Evolutionary conservation across 2,888 invertebrate species (phyloP).

Genomic region (Dasypogon diadema): DNA sequence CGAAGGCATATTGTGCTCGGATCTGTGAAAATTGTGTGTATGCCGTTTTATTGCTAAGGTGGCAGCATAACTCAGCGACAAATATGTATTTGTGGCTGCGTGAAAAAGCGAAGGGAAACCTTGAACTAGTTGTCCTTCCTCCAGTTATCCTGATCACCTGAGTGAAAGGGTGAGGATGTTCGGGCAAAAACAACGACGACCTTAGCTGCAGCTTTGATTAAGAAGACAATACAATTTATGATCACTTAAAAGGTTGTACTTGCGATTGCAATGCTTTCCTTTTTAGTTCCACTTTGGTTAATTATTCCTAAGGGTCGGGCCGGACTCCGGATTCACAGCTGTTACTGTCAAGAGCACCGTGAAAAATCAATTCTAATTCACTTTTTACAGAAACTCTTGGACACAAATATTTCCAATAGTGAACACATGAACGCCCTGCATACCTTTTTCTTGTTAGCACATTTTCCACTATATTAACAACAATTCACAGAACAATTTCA

Average conservation of each 20-base stretch:
- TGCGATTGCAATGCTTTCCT: background rate
- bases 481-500: background rate
- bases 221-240: background rate
- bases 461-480: constrained; percentile 23
- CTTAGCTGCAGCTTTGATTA: too few relatives aligned
- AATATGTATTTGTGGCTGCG: constrained; percentile 5
- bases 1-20: background rate
- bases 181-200: background rate
- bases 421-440: background rate
- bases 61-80: constrained; percentile 2
- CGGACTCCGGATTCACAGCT: background rate
- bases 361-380: constrained; percentile 42
- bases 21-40: constrained; percentile 28
- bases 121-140: constrained; percentile 39
- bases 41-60: background rate
- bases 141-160: background rate
- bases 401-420: constrained; percentile 2
- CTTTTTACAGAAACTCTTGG: constrained; percentile 16
- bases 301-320: too few relatives aligned
- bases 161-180: background rate
- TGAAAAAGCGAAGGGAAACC: constrained; percentile 19
- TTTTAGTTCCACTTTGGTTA: background rate
- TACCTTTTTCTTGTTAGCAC: constrained; percentile 30
- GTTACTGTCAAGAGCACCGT: constrained; percentile 25
- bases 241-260: background rate